Evolutionary conservation across 1,140 invertebrate species (phyloP).

Genomic region (Lucilia cuprina): DNA sequence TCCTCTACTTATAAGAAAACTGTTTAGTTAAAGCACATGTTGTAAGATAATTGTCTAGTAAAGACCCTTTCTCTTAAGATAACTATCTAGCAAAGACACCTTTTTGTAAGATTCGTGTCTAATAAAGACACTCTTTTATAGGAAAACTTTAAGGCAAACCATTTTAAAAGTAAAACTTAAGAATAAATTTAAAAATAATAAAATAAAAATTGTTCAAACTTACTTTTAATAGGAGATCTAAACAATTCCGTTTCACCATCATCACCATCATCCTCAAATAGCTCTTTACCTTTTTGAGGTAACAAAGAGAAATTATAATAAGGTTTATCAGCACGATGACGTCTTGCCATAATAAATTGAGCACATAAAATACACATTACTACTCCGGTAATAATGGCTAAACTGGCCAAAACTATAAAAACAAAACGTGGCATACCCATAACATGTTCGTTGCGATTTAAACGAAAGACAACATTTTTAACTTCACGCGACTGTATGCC

Average conservation of each 20-base stretch:
- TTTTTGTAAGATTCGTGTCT: no score
- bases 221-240: constrained; percentile 66
- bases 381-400: constrained; percentile 51
- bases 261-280: constrained; percentile 56
- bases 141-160: no score
- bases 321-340: constrained; percentile 49
- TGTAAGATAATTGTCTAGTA: no score
- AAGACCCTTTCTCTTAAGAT: no score
- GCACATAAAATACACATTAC: constrained; percentile 54
- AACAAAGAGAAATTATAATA: constrained; percentile 63
- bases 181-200: no score
- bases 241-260: constrained; percentile 72
- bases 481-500: constrained; percentile 57
- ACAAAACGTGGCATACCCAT: constrained; percentile 75
- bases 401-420: constrained; percentile 75
- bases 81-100: no score
- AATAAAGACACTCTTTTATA: no score
- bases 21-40: no score
- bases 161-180: no score
- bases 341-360: constrained; percentile 56
- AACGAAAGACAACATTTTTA: constrained; percentile 70
- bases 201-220: constrained; percentile 32
- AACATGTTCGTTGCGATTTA: constrained; percentile 71
- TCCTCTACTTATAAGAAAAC: no score
- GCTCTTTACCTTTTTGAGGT: constrained; percentile 59